Evolutionary conservation across 2,888 invertebrate species (phyloP), one percentile per base, ranked within the genome.

Genomic region (Epistrophe eligans): DNA sequence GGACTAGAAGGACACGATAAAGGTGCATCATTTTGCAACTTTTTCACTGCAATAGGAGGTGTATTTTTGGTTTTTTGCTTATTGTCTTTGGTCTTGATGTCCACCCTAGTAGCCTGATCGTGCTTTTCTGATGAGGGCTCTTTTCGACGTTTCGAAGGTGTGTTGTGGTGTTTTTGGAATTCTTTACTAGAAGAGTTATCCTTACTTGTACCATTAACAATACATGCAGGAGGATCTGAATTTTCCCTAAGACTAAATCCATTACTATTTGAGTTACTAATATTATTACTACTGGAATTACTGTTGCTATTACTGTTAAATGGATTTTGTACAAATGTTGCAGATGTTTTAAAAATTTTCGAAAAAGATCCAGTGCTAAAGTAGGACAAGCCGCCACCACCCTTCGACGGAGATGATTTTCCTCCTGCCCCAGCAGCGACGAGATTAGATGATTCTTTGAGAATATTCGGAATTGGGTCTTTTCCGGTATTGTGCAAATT

Each of bases 281-380:
- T 64, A n/a, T 19, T 64, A n/a, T 19, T 66, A 13, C 64, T 67
- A 50, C 4, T 55, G 28, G 58, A 60, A 24, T 24, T 43, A 60
- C 13, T 60, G 38, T 55, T 74, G 57, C 52, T 84, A 45, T 58
- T 76, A 60, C 52, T 84, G 50, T 64, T 77, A 38, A 88, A 82
- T 38, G 82, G 83, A 76, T 87, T 89, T 79, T 88, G 88, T 28
- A 89, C 88, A 79, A 89, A 88, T 24, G 88, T 84, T 35, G 88
- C 83, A 35, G 89, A 88, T 71, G 74, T 83, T 77, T 89, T 89
- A 40, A 89, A 89, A 48, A 89, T 88, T 77, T 84, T 88, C 24
- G 89, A 88, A 70, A 89, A 82, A 72, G 77, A 82, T 24, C 83
- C 84, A 6, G 88, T 50, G 28, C 79, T 85, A 67, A 89, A 89